These are phyloP conservation scores for Conopomorpha cramerella DNA, from an alignment of 1,140 invertebrate species.

Conservation along the genomic window DNA sequence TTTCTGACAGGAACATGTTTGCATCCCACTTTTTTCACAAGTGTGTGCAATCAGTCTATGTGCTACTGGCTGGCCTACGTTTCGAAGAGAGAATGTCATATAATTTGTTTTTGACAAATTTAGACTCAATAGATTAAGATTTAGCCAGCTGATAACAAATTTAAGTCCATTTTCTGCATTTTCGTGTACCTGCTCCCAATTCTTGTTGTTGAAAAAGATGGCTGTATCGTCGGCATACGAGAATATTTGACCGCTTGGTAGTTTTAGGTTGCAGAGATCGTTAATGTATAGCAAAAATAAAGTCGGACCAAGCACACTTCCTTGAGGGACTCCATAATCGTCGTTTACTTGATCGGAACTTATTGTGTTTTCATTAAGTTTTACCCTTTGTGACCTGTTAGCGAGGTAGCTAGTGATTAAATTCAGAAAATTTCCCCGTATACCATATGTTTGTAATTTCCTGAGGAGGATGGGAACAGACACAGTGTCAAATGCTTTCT, in stretches of 20 bases:
- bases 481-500: neutral
- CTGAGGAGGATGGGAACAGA: neutral
- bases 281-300: neutral
- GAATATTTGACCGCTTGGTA: neutral
- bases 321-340: neutral
- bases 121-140: neutral
- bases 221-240: neutral
- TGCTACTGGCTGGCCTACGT: neutral
- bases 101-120: neutral
- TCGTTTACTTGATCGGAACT: neutral
- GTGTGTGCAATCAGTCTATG: neutral
- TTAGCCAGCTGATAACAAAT: neutral
- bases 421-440: neutral
- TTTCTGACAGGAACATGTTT: neutral
- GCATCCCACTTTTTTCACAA: neutral
- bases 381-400: neutral
- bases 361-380: neutral
- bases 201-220: neutral
- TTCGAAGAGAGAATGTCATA: neutral
- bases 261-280: neutral
- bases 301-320: neutral
- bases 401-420: neutral
- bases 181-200: neutral
- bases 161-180: neutral
- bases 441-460: neutral